phyloP scores from a whole-genome alignment of 2,113 vertebrate species.

The Tetrao urogallus region DNA sequence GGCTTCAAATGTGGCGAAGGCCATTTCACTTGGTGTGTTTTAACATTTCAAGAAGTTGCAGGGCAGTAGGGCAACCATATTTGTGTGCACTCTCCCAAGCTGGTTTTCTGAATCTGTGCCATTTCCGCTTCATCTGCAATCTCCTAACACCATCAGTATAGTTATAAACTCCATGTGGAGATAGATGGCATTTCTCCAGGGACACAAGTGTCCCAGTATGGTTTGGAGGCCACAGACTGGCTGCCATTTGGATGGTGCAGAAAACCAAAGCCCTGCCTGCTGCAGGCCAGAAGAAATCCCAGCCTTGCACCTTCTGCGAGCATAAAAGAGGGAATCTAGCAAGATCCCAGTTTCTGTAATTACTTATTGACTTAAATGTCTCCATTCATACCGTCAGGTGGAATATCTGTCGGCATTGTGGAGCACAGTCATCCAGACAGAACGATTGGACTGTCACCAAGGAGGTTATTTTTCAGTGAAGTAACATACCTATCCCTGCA shows the following conservation, averaged over 20 bases:
- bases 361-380: conserved; percentile 56
- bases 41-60: not conserved
- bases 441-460: conserved; percentile 28
- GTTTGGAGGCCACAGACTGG: not conserved
- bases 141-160: not conserved
- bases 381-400: conserved; percentile 14
- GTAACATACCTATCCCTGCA: not conserved
- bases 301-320: not conserved
- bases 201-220: not conserved
- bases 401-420: conserved; percentile 49
- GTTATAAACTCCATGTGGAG: not conserved
- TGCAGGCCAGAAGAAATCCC: not conserved
- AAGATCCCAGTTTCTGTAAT: conserved; percentile 39
- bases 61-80: not conserved
- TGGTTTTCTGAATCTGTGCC: not conserved
- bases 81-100: not conserved
- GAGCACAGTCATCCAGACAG: not conserved
- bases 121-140: not conserved
- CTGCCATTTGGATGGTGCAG: not conserved
- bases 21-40: not conserved
- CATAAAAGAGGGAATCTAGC: not conserved
- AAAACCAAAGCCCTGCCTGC: not conserved
- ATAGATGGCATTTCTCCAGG: conserved; percentile 11
- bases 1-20: not conserved
- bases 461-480: not conserved